phyloP scores from a whole-genome alignment of 2,797 vertebrate species.

The Rhynchotus rufescens region DNA sequence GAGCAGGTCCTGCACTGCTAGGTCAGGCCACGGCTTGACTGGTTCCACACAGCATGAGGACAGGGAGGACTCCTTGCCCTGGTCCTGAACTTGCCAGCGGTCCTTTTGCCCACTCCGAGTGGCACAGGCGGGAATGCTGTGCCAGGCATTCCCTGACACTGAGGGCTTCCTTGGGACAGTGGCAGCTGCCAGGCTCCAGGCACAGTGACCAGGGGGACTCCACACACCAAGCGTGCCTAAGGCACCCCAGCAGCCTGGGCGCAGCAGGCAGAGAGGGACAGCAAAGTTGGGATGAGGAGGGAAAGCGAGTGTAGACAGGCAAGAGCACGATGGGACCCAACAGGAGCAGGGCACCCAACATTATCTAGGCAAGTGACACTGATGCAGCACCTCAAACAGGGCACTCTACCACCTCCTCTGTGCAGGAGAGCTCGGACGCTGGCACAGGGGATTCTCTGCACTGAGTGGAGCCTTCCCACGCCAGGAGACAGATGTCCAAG shows the following conservation, averaged over 20 bases:
- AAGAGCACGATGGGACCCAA: not conserved
- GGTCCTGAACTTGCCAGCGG: not conserved
- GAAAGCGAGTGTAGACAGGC: not conserved
- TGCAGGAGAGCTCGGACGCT: not conserved
- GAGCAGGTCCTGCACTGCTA: not conserved
- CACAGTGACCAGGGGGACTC: not conserved
- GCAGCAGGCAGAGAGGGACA: not conserved
- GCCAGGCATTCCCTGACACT: not conserved
- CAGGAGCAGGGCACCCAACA: not conserved
- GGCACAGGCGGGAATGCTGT: not conserved
- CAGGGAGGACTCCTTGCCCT: not conserved
- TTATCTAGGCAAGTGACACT: not conserved
- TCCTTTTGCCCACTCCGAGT: fast-evolving
- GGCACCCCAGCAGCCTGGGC: not conserved
- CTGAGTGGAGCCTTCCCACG: not conserved
- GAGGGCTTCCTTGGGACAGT: not conserved
- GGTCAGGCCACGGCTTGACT: not conserved
- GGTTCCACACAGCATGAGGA: not conserved
- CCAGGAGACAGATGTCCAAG: not conserved
- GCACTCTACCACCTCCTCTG: not conserved
- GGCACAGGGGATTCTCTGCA: not conserved
- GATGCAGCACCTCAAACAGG: not conserved
- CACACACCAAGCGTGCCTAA: not conserved
- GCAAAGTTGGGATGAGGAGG: not conserved
- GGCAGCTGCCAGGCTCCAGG: not conserved